Evolutionary conservation across 1,140 invertebrate genomes (phyloP).

Genomic region (Drosophila melanogaster): Release_6_plus_ISO1_MT NC_004354.4:4008001-4008500

Average conservation of each 20-base stretch:
- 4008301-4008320: conserved; percentile 15
- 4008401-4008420: conserved; percentile 79
- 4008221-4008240: conserved; percentile 26
- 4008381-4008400: conserved; percentile 83
- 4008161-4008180: conserved; percentile 25
- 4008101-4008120: conserved; percentile 60
- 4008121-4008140: conserved; percentile 83
- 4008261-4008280: conserved; percentile 65
- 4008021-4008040: conserved; percentile 56
- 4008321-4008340: conserved; percentile 79
- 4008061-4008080: conserved; percentile 51
- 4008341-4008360: conserved; percentile 70
- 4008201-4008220: conserved; percentile 83
- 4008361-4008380: conserved; percentile 84
- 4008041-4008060: conserved; percentile 55
- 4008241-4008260: conserved; percentile 47
- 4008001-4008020: conserved; percentile 76
- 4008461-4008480: not conserved
- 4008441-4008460: not conserved
- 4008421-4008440: conserved; percentile 18
- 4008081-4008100: conserved; percentile 21
- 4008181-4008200: conserved; percentile 50
- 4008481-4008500: conserved; percentile 31
- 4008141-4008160: conserved; percentile 78
- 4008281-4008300: conserved; percentile 31